Evolutionary conservation across 2,888 invertebrate genomes (phyloP).

Genomic region (Mamestra brassicae): DNA sequence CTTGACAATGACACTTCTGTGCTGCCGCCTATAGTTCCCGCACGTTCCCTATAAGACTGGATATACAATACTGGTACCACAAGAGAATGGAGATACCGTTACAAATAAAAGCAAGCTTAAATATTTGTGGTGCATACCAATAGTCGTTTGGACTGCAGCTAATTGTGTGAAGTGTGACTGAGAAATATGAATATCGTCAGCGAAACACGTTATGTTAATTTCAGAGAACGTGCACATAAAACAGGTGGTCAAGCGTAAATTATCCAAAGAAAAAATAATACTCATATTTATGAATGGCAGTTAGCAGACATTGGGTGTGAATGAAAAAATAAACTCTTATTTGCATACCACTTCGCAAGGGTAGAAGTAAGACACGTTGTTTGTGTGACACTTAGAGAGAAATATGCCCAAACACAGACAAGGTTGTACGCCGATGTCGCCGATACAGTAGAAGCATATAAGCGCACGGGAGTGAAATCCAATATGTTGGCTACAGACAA

Average conservation of each 20-base stretch:
- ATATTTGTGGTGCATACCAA: slow-evolving; percentile 48
- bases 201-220: slow-evolving; percentile 68
- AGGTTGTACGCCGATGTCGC: slow-evolving; percentile 59
- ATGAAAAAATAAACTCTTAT: slow-evolving; percentile 67
- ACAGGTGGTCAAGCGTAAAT: slow-evolving; percentile 67
- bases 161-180: slow-evolving; percentile 58
- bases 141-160: slow-evolving; percentile 47
- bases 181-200: slow-evolving; percentile 60
- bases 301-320: slow-evolving; percentile 67
- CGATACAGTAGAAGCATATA: slow-evolving; percentile 59
- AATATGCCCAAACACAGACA: slow-evolving; percentile 57
- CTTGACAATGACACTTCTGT: too few species aligned
- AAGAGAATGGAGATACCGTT: slow-evolving; percentile 20
- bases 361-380: slow-evolving; percentile 59
- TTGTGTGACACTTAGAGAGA: slow-evolving; percentile 57
- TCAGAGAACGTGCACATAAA: slow-evolving; percentile 60
- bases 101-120: slow-evolving; percentile 41
- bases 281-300: slow-evolving; percentile 73
- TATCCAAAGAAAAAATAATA: slow-evolving; percentile 57
- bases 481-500: slow-evolving; percentile 62
- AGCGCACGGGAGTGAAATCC: slow-evolving; percentile 65
- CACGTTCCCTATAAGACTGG: not conserved
- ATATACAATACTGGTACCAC: slow-evolving; percentile 6
- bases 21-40: too few species aligned
- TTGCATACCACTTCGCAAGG: slow-evolving; percentile 64